These are phyloP conservation scores for Matsumurasca onukii DNA, from an alignment of 1,140 invertebrate genomes.

Conservation along the genomic window DNA sequence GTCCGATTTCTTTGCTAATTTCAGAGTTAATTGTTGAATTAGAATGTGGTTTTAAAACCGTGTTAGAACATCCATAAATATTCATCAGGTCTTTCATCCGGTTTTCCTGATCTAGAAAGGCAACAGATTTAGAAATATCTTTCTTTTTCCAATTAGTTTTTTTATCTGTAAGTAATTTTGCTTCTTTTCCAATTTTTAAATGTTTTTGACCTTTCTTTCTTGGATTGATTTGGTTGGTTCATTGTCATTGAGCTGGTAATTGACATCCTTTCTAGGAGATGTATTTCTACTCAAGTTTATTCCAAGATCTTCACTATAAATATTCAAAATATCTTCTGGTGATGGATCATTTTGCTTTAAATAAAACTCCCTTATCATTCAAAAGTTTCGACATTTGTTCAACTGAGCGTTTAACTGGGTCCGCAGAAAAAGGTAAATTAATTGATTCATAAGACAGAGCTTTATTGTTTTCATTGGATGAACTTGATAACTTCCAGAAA, in stretches of 20 bases:
- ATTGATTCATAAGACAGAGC: neutral
- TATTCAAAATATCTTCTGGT: neutral
- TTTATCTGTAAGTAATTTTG: neutral
- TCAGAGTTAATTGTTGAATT: neutral
- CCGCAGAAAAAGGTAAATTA: neutral
- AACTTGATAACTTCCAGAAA: no score
- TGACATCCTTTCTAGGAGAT: neutral
- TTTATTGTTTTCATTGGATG: no score
- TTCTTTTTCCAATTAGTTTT: neutral
- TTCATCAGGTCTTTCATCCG: conserved; percentile 13
- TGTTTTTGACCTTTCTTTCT: conserved; percentile 9
- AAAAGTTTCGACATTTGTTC: conserved; percentile 2
- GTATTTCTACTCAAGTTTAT: neutral
- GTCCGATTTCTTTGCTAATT: neutral
- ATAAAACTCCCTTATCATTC: neutral
- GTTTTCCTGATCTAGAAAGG: neutral
- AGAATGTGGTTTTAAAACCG: neutral
- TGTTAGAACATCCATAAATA: conserved; percentile 7
- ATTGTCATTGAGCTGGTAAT: neutral
- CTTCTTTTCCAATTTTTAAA: neutral
- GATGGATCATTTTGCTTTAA: neutral
- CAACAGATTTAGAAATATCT: no score
- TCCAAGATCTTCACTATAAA: neutral
- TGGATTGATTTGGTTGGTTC: neutral
- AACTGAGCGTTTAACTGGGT: neutral